phyloP scores from a whole-genome alignment of 2,888 invertebrate genomes.

The Cerceris ruficornis region DNA sequence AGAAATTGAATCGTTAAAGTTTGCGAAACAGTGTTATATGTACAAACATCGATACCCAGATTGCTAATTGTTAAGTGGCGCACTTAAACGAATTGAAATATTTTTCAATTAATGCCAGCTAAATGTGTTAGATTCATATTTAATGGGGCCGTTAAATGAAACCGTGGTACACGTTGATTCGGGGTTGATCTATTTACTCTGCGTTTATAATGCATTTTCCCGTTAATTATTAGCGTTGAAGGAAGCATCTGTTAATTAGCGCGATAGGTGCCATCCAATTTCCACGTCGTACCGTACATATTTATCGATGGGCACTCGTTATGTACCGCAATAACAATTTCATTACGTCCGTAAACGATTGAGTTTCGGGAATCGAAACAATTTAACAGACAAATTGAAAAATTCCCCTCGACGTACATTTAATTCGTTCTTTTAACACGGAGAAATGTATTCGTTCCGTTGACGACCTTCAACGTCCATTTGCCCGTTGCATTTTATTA shows the following conservation, averaged over 20 bases:
- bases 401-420: no score
- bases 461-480: not conserved
- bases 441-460: not conserved
- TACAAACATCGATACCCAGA: not conserved
- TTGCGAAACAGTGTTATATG: no score
- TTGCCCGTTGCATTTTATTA: not conserved
- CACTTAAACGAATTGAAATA: not conserved
- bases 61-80: not conserved
- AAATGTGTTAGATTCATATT: slow-evolving; percentile 13
- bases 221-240: slow-evolving; percentile 14
- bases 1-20: no score
- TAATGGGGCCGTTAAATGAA: slow-evolving; percentile 10
- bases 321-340: not conserved
- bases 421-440: no score
- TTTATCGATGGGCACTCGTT: not conserved
- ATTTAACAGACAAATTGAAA: no score
- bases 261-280: not conserved
- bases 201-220: slow-evolving; percentile 21
- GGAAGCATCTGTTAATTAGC: slow-evolving; percentile 8
- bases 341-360: not conserved
- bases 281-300: not conserved
- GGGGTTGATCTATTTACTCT: slow-evolving; percentile 29
- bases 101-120: not conserved
- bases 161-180: slow-evolving; percentile 21
- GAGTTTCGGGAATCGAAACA: no score